Conservation (phyloP, 2,888 invertebrate genomes). For the Litoditis marina region DNA sequence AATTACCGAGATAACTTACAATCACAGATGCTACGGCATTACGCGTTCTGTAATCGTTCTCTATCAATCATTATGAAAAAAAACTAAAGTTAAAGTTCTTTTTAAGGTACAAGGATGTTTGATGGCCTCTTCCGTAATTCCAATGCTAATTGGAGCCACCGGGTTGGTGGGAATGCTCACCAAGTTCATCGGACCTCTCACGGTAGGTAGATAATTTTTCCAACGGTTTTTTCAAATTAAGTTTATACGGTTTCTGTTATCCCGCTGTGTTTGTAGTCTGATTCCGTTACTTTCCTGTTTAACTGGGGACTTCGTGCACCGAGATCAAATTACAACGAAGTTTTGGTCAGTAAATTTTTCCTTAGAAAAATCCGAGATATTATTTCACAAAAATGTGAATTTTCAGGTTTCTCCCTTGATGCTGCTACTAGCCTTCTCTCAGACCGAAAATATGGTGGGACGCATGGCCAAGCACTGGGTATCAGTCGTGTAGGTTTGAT, state of each 20-base stretch:
- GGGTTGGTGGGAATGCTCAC: slow-evolving; percentile 57
- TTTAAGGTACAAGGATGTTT: slow-evolving; percentile 55
- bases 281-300: too few species aligned
- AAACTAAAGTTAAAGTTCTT: not conserved
- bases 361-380: not conserved
- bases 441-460: slow-evolving; percentile 49
- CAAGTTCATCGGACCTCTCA: slow-evolving; percentile 44
- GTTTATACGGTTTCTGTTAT: too few species aligned
- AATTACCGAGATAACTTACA: too few species aligned
- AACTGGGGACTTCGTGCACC: not conserved
- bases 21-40: too few species aligned
- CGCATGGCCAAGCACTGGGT: slow-evolving; percentile 59
- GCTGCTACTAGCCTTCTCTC: slow-evolving; percentile 55
- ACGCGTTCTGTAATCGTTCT: too few species aligned
- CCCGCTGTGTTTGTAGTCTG: too few species aligned
- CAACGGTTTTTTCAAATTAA: too few species aligned
- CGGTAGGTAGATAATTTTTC: slow-evolving; percentile 15
- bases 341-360: too few species aligned
- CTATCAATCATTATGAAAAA: too few species aligned
- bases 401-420: slow-evolving; percentile 54
- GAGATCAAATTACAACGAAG: too few species aligned
- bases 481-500: slow-evolving; percentile 46
- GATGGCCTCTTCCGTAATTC: slow-evolving; percentile 53
- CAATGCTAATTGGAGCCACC: slow-evolving; percentile 57
- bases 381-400: not conserved